Base-by-base conservation (phyloP, 2,888 invertebrate genomes). In the Auanema sp. region DNA sequence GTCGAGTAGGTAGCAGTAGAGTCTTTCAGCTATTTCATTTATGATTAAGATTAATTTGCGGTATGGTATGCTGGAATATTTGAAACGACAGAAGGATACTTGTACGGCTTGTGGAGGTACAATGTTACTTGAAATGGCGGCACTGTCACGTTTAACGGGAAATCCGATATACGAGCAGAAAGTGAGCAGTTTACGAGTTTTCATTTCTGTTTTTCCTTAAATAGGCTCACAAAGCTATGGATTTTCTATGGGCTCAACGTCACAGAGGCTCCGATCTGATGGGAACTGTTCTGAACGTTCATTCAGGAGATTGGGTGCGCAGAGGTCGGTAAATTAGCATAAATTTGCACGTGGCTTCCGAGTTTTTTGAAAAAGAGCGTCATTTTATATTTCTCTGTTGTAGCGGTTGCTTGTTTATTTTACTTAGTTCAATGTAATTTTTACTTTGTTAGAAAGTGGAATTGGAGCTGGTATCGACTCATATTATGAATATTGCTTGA, bases 381-480 rank as follows among this genome's bases (percentile, higher is more conserved):
- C n/a, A n/a, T n/a, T n/a, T n/a, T n/a, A n/a, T n/a, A n/a, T n/a
- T n/a, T 62, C 16, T 23, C 18, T 52, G 18, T 5, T 5, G 16
- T 47, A 6, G 16, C 3, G 16, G 8, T 3, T 5, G 3, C 21
- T 8, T 47, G 4, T 8, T 18, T 16, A 24, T 4, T 4, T 52
- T 52, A 4, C n/a, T 52, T 3, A 52, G 10, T 10, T 21, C 16
- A 21, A 5, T 47, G 16, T 43, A 11, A 43, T 47, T 47, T 23
- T 42, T 21, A 16, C 18, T 5, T 33, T 71, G 73, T 57, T 80
- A 87, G 96, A 97, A 85, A 92, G 94, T 1, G 95, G 97, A 1
- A 93, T 98, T 8, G 97, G 97, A n/a, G 97, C 97, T 14, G 97
- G 97, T 25, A 95, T 97, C 76, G 97, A 98, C 86, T 95, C 95